These are phyloP conservation scores for Microplitis demolitor DNA, from an alignment of 1,140 invertebrate species.

Conservation along the genomic window DNA sequence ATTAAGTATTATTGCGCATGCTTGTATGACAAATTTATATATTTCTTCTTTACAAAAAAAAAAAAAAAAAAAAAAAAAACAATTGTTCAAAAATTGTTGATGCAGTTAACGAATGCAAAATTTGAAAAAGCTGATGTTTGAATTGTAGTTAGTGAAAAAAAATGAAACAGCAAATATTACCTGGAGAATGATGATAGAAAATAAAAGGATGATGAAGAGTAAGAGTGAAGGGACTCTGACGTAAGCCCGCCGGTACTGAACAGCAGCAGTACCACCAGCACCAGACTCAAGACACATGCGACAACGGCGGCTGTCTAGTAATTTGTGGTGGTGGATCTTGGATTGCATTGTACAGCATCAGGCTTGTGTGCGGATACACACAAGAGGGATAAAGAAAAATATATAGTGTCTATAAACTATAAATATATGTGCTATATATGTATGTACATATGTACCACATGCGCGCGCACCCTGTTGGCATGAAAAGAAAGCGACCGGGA, in stretches of 20 bases:
- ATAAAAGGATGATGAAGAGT: not conserved
- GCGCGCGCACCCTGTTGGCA: constrained; percentile 1
- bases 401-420: not conserved
- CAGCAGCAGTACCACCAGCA: not conserved
- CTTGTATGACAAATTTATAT: too few species aligned
- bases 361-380: too few species aligned
- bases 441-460: not conserved
- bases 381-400: not conserved
- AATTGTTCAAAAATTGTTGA: too few species aligned
- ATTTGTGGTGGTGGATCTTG: not conserved
- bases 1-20: too few species aligned
- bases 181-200: not conserved
- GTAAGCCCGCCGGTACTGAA: not conserved
- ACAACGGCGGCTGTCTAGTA: not conserved
- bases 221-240: not conserved
- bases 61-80: too few species aligned
- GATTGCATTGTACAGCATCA: too few species aligned
- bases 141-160: too few species aligned
- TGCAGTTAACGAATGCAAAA: too few species aligned
- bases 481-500: not conserved
- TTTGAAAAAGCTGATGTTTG: too few species aligned
- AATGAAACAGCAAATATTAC: not conserved
- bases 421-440: not conserved
- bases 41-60: too few species aligned
- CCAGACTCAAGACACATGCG: not conserved